phyloP scores from a whole-genome alignment of 2,113 vertebrate genomes.

The Fulica atra region DNA sequence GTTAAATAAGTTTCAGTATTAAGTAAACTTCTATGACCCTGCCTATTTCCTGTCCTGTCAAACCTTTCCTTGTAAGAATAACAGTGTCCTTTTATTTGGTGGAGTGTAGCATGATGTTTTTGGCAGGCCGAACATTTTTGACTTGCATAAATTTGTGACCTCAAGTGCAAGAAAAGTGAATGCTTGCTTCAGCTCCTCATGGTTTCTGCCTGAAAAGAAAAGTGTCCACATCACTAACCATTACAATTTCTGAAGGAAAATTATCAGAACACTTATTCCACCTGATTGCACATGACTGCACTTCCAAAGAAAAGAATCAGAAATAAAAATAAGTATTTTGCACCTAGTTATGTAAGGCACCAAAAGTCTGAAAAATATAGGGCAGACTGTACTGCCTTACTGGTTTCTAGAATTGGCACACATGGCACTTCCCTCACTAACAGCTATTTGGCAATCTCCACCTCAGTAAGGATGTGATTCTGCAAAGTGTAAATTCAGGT shows the following conservation, averaged over 20 bases:
- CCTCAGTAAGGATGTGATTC: background rate
- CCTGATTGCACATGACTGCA: conserved; percentile 50
- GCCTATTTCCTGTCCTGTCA: conserved; percentile 81
- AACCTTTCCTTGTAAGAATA: conserved; percentile 83
- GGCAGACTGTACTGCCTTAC: background rate
- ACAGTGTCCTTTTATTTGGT: conserved; percentile 82
- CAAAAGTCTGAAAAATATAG: background rate
- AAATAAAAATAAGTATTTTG: conserved; percentile 25
- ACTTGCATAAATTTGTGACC: conserved; percentile 81
- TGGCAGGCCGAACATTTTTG: conserved; percentile 75
- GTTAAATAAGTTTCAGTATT: conserved; percentile 74
- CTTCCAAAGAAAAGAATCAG: conserved; percentile 42
- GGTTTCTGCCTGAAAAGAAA: conserved; percentile 59
- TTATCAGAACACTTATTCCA: conserved; percentile 50
- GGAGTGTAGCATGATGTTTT: conserved; percentile 79
- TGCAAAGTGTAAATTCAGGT: background rate
- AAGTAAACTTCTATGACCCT: conserved; percentile 75
- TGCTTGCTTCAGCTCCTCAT: conserved; percentile 66
- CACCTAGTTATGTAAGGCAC: conserved; percentile 37
- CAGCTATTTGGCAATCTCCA: conserved; percentile 1
- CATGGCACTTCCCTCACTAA: background rate
- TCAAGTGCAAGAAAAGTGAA: conserved; percentile 75
- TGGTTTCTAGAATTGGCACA: conserved; percentile 31
- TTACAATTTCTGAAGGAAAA: conserved; percentile 53
- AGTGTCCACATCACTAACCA: background rate